These are phyloP conservation scores for Coendou prehensilis DNA, from an alignment of 2,797 vertebrate species.

Conservation along the genomic window DNA sequence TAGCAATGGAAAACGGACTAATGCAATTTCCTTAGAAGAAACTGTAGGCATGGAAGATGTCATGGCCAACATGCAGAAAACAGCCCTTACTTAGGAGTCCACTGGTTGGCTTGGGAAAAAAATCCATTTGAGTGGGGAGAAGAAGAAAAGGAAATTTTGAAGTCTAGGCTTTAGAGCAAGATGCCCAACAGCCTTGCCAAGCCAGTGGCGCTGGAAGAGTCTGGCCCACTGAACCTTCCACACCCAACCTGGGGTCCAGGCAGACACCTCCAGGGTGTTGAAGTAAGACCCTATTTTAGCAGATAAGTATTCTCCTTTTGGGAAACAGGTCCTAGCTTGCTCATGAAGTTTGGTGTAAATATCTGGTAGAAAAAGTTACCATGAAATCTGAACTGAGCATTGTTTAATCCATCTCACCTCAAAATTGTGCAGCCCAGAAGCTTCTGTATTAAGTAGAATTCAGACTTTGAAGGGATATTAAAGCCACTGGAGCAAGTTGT, in stretches of 20 bases:
- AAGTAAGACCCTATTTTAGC: background rate
- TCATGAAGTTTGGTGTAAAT: background rate
- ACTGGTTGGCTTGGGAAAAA: background rate
- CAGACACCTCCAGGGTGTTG: background rate
- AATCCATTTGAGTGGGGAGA: background rate
- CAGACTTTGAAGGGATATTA: background rate
- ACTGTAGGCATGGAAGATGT: background rate
- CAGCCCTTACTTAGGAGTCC: background rate
- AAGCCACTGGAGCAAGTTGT: background rate
- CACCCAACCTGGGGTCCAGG: background rate
- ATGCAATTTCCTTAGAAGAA: background rate
- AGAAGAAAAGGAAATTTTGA: background rate
- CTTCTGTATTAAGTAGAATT: background rate
- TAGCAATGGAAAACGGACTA: background rate
- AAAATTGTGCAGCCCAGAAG: background rate
- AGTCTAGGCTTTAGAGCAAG: background rate
- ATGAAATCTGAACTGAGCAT: background rate
- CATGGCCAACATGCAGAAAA: background rate
- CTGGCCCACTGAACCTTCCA: background rate
- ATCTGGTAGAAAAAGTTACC: background rate
- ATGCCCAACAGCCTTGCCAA: background rate
- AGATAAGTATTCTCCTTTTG: background rate
- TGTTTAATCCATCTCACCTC: background rate
- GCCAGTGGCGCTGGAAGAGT: background rate
- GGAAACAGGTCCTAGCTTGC: background rate